These are phyloP conservation scores for Meta bourneti DNA, from an alignment of 2,888 invertebrate genomes.

Conservation along the genomic window DNA sequence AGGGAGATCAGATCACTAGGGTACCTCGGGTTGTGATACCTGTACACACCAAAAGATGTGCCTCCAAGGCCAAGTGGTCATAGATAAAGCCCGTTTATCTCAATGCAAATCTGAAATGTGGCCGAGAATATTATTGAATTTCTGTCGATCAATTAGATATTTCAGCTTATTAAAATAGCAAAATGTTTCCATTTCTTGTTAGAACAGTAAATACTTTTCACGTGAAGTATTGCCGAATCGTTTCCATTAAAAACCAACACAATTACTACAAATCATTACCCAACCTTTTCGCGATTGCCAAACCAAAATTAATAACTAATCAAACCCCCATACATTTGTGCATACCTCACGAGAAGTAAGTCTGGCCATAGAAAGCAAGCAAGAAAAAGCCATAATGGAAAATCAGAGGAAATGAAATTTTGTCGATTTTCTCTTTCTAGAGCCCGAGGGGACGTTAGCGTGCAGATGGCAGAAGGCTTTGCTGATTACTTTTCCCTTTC, in stretches of 20 bases:
- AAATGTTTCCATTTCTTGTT: too few relatives aligned
- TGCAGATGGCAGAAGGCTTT: slow-evolving; percentile 40
- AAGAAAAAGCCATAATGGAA: slow-evolving; percentile 11
- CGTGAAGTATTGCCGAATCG: background rate
- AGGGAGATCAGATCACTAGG: too few relatives aligned
- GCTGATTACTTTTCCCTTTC: slow-evolving; percentile 56
- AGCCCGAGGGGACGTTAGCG: slow-evolving; percentile 42
- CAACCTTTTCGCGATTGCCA: background rate
- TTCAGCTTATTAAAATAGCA: too few relatives aligned
- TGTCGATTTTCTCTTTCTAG: slow-evolving; percentile 51
- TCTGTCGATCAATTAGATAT: too few relatives aligned
- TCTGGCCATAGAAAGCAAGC: background rate
- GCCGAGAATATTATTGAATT: too few relatives aligned
- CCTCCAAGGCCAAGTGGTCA: too few relatives aligned
- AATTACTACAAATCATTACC: background rate
- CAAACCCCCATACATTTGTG: background rate
- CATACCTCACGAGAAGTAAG: background rate
- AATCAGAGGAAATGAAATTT: slow-evolving; percentile 63
- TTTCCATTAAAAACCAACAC: background rate
- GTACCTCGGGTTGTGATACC: too few relatives aligned
- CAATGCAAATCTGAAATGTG: too few relatives aligned
- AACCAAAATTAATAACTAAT: background rate
- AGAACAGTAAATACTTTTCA: too few relatives aligned
- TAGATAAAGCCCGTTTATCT: too few relatives aligned
- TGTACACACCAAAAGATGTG: too few relatives aligned